Evolutionary conservation across 2,797 vertebrate genomes (phyloP), one percentile per base, ranked within the genome.

Genomic region (Falco peregrinus): DNA sequence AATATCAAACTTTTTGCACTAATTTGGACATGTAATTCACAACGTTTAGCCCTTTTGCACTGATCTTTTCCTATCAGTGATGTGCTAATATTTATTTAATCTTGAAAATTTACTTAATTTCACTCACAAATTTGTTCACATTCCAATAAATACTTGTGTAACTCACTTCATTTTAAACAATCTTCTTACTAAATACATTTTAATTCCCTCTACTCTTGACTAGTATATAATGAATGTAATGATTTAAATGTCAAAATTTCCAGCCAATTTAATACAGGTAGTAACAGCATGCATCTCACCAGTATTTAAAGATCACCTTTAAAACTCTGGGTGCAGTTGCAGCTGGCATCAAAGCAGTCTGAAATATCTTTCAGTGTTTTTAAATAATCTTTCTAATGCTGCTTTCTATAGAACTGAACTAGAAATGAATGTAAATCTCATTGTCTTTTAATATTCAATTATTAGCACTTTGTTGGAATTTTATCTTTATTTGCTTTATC

Each of bases 401-500:
- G 2, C 41, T 74, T 90, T 73, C 68, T 68, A 57, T 50, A 76
- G 48, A 93, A 76, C 63, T 56, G 4, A 28, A 84, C 14, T 74
- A 82, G 59, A 78, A 96, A 64, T 79, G 6, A 89, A 43, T 87
- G 24, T 64, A 45, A 84, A 77, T 77, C 37, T 71, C 53, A 60
- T 43, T 82, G 41, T 79, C 80, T 89, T 82, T 39, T 92, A 93
- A 91, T 95, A 95, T 93, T 90, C 67, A 79, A 71, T 96, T 95
- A 94, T 92, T 92, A 94, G 77, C 45, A 13, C 84, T 83, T 82
- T 37, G 37, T 53, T 87, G 73, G 33, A 95, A 93, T 94, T 93
- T 92, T 77, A 95, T 95, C 94, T 95, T 91, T 93, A 93, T 96
- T 97, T 95, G 96, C 71, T 90, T 74, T 95, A 92, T 96, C 93